Conservation (phyloP, 2,888 invertebrate species). For the Oligia fasciuncula region DNA sequence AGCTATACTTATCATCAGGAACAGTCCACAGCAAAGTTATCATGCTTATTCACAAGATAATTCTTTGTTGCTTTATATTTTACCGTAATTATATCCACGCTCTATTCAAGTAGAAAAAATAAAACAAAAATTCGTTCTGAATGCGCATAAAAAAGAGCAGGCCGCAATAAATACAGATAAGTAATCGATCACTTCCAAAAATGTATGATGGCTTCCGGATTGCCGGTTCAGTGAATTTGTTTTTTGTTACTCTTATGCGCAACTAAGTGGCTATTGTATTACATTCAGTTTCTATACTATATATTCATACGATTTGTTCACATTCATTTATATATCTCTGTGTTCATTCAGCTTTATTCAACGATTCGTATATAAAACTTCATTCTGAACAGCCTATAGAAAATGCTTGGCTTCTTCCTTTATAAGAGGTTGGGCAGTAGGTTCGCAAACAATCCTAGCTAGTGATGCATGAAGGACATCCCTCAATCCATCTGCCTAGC, state of each 20-base stretch:
- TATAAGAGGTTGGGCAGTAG: not conserved
- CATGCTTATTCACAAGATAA: not conserved
- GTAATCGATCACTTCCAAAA: constrained; percentile 40
- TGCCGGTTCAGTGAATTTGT: constrained; percentile 28
- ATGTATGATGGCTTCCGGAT: constrained; percentile 36
- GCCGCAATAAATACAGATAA: constrained; percentile 13
- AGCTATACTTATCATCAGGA: not conserved
- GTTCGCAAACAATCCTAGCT: not conserved
- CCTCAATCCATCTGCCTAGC: not conserved
- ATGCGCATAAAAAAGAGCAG: constrained; percentile 8
- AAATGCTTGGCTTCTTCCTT: not conserved
- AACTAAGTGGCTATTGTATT: constrained; percentile 26
- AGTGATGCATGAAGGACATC: not conserved
- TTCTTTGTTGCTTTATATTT: not conserved
- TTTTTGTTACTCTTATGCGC: constrained; percentile 29
- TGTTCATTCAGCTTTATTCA: not conserved
- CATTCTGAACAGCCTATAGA: not conserved
- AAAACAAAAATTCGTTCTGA: not conserved
- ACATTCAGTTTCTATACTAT: constrained; percentile 22
- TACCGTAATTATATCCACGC: constrained; percentile 1
- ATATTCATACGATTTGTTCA: constrained; percentile 3
- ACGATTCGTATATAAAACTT: not conserved
- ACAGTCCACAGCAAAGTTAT: not conserved
- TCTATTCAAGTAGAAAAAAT: constrained; percentile 6
- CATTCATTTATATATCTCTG: not conserved